Percentiles rank a stretch among this genome's conserved stretches.
phyloP scores from a whole-genome alignment of 1,140 invertebrate genomes.

The Aphelinus certus region DNA sequence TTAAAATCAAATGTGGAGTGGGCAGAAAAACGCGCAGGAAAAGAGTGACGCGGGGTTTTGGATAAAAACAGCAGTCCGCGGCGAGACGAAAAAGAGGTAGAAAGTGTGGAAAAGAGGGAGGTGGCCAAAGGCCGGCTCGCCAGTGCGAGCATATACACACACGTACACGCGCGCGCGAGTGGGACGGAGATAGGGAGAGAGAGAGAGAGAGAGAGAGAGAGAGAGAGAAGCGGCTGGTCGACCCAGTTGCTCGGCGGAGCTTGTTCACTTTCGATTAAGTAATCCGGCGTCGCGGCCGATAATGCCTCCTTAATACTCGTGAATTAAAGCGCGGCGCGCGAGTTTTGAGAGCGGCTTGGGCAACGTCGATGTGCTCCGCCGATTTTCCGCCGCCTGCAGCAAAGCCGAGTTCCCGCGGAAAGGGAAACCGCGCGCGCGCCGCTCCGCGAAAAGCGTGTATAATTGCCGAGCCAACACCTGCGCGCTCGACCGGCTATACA shows the following conservation, averaged over 20 bases:
- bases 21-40: too few species aligned
- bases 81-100: too few species aligned
- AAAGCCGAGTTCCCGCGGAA: slow-evolving; percentile 41
- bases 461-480: too few species aligned
- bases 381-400: slow-evolving; percentile 39
- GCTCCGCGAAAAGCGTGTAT: too few species aligned
- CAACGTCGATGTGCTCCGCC: slow-evolving; percentile 46
- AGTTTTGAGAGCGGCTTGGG: slow-evolving; percentile 46
- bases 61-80: too few species aligned
- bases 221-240: slow-evolving; percentile 35
- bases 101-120: too few species aligned
- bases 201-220: slow-evolving; percentile 8
- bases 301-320: slow-evolving; percentile 50
- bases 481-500: too few species aligned
- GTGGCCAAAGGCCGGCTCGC: too few species aligned
- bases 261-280: slow-evolving; percentile 59
- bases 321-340: slow-evolving; percentile 41
- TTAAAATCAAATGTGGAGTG: too few species aligned
- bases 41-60: too few species aligned
- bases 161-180: too few species aligned
- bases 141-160: too few species aligned
- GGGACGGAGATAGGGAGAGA: slow-evolving; percentile 1
- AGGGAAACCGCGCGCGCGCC: slow-evolving; percentile 25
- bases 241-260: slow-evolving; percentile 56
- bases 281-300: slow-evolving; percentile 50